phyloP scores from a whole-genome alignment of 2,113 vertebrate species.

The Serinus canaria region DNA sequence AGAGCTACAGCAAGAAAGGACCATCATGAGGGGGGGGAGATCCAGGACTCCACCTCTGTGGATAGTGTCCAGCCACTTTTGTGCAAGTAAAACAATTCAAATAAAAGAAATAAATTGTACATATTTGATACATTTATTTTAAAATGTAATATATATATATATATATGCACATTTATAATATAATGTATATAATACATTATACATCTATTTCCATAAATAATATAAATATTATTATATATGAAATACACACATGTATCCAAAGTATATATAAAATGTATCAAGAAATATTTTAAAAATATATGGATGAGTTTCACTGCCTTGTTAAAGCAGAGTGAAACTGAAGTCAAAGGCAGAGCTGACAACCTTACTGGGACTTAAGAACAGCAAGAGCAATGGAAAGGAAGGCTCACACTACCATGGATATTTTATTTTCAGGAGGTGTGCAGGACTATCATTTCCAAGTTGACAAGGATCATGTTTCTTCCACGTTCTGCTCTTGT shows the following conservation, averaged over 20 bases:
- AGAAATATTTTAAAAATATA: background rate
- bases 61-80: background rate
- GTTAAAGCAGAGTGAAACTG: background rate
- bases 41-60: background rate
- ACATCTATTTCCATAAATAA: background rate
- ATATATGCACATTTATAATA: background rate
- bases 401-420: background rate
- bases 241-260: background rate
- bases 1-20: background rate
- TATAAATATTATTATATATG: background rate
- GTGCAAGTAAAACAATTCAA: background rate
- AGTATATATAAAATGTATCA: background rate
- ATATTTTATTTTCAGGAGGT: background rate
- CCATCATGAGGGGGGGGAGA: background rate
- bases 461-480: background rate
- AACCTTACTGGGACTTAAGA: background rate
- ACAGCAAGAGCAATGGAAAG: background rate
- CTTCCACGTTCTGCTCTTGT: fast-evolving
- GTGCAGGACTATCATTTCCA: background rate
- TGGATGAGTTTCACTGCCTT: background rate
- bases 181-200: background rate
- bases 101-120: background rate
- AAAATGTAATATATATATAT: background rate
- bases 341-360: background rate
- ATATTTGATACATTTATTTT: background rate